These are phyloP conservation scores for Baryphthengus martii DNA, from an alignment of 2,113 vertebrate species.

Conservation along the genomic window DNA sequence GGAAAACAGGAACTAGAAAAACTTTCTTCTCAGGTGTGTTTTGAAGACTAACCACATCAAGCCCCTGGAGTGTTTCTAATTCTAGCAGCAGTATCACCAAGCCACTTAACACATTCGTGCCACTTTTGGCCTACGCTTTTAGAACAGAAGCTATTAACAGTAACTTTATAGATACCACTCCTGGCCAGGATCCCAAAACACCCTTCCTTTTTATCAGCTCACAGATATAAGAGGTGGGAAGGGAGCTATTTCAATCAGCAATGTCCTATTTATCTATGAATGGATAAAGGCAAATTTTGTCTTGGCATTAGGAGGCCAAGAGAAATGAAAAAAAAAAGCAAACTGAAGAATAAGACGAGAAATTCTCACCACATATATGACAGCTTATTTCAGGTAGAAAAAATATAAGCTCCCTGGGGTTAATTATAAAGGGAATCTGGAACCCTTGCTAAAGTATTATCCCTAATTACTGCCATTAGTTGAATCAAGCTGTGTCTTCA, in stretches of 20 bases:
- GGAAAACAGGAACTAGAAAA: not conserved
- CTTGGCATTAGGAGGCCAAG: fast-evolving
- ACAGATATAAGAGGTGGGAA: not conserved
- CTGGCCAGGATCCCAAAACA: not conserved
- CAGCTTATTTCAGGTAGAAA: not conserved
- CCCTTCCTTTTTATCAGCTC: not conserved
- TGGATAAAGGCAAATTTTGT: not conserved
- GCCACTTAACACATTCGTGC: not conserved
- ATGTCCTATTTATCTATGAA: not conserved
- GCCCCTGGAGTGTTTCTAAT: not conserved
- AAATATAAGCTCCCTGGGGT: not conserved
- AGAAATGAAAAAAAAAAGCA: not conserved
- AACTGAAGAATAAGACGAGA: not conserved
- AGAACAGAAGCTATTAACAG: not conserved
- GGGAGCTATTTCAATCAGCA: not conserved
- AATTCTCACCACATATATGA: not conserved
- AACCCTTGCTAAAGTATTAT: not conserved
- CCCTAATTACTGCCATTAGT: not conserved
- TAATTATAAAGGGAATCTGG: not conserved
- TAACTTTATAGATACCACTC: not conserved
- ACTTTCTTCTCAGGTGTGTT: not conserved
- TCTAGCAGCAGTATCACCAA: not conserved
- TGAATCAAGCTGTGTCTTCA: slow-evolving; percentile 20
- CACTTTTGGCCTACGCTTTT: not conserved
- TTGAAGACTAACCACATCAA: not conserved